Conservation (phyloP, 2,888 invertebrate genomes). For the Microdon myrmicae region DNA sequence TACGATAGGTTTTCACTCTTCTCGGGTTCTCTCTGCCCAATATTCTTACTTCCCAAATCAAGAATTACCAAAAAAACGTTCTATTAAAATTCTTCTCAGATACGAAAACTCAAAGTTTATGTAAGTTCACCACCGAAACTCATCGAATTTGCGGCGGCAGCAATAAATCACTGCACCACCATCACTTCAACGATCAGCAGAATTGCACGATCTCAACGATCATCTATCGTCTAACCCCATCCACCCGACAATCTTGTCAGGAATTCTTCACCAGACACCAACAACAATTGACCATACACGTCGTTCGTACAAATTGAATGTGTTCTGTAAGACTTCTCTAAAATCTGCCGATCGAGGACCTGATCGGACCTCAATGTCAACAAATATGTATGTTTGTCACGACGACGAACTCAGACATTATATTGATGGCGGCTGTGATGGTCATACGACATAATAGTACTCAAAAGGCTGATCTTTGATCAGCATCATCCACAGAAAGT, state of each 20-base stretch:
- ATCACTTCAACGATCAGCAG: conserved; percentile 6
- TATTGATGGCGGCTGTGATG: conserved; percentile 31
- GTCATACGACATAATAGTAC: conserved; percentile 49
- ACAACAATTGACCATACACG: conserved; percentile 46
- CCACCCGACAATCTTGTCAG: too few species aligned
- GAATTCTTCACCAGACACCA: too few species aligned
- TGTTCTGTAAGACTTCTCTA: conserved; percentile 23
- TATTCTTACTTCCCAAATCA: too few species aligned
- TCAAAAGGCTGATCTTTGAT: conserved; percentile 49
- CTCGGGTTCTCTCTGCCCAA: too few species aligned
- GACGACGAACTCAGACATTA: conserved; percentile 34
- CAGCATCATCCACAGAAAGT: conserved; percentile 14
- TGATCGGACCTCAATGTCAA: background rate
- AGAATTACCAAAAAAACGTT: too few species aligned
- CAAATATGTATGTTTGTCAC: conserved; percentile 3
- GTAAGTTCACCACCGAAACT: conserved; percentile 30
- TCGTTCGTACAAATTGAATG: conserved; percentile 51
- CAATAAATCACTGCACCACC: conserved; percentile 49
- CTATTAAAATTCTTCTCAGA: too few species aligned
- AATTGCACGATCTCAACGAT: conserved; percentile 4
- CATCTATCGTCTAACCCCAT: background rate
- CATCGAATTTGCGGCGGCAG: conserved; percentile 33
- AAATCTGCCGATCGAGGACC: background rate
- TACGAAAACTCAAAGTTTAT: too few species aligned
- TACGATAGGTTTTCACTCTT: too few species aligned